Evolutionary conservation across 1,140 invertebrate species (phyloP), one percentile per base, ranked within the genome.

Genomic region (Papilio glaucus): DNA sequence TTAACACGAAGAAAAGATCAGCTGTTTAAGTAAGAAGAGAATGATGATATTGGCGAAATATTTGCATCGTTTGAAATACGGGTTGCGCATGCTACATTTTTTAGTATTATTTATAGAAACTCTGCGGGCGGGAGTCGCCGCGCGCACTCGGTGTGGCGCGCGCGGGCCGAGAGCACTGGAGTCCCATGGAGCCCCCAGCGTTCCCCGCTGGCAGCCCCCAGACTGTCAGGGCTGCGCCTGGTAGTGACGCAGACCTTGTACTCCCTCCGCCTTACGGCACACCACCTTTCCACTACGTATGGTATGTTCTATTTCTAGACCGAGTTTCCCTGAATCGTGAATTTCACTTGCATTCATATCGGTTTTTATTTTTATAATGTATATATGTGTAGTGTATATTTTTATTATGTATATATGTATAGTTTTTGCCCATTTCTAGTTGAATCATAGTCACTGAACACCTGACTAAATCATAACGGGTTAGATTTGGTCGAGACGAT

Each of bases 101-200:
- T 91, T 83, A 76, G 85, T 85, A 89, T 86, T 91, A 91, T 91
- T 91, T 89, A 88, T 91, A 91, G 89, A 89, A 89, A 85, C 78
- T 76, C 77, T 73, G 84, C 83, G 81, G 80, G 77, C 80, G 81
- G 79, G 78, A 79, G 77, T 72, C 79, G 75, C 73, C 57, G 79
- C 79, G 80, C 83, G 84, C 89, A 88, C 83, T 87, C 84, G 83
- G 80, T 80, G 71, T 74, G 79, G 73, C 85, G 89, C 88, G 88
- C 87, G 85, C 87, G 89, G 77, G 69, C 79, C 81, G 88, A 82
- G 81, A 84, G 83, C 79, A 86, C 81, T 82, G 84, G 85, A 88
- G 83, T 77, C 76, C 83, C 80, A 89, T 90, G 88, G 85, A 91
- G 82, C 87, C 88, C 81, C 88, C 89, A 62, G 75, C 81, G 72